These are phyloP conservation scores for Ricordea florida DNA, from an alignment of 92 coral and sea anemone genomes.

Conservation along the genomic window DNA sequence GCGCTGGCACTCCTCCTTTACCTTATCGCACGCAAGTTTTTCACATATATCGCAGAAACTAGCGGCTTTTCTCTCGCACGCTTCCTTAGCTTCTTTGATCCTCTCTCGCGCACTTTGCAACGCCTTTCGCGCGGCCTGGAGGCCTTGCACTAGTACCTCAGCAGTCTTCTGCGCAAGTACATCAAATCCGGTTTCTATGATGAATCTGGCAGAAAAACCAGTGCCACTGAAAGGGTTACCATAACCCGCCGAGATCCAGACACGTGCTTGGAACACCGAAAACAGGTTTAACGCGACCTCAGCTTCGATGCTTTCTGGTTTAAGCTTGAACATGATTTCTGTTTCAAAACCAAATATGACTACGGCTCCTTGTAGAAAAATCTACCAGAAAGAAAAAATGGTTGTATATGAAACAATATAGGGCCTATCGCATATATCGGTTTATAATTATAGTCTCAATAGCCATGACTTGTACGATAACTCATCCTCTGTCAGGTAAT, in stretches of 20 bases:
- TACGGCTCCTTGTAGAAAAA: slow-evolving; percentile 61
- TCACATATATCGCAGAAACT: slow-evolving; percentile 50
- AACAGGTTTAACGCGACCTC: slow-evolving; percentile 52
- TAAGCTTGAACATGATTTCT: slow-evolving; percentile 51
- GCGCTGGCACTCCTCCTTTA: slow-evolving; percentile 49
- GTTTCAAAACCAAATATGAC: slow-evolving; percentile 62
- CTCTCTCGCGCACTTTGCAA: slow-evolving; percentile 36
- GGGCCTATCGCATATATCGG: not conserved
- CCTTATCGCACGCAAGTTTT: slow-evolving; percentile 27
- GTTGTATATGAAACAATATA: not conserved
- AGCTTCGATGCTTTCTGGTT: slow-evolving; percentile 61
- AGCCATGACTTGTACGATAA: too few relatives aligned
- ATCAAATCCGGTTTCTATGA: slow-evolving; percentile 50
- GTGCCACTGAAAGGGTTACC: slow-evolving; percentile 42
- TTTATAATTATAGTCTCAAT: too few relatives aligned
- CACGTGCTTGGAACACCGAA: slow-evolving; percentile 45
- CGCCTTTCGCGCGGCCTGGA: slow-evolving; percentile 54
- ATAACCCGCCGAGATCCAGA: slow-evolving; percentile 48
- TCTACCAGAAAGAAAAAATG: not conserved
- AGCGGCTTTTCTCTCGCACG: slow-evolving; percentile 60
- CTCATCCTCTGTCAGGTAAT: too few relatives aligned
- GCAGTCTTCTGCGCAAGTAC: slow-evolving; percentile 53
- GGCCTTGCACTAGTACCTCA: slow-evolving; percentile 2
- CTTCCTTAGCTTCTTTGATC: slow-evolving; percentile 44
- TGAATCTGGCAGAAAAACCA: slow-evolving; percentile 48